Evolutionary conservation across 2,797 vertebrate species (phyloP).

Genomic region (Parauchenoglanis punctatus): DNA sequence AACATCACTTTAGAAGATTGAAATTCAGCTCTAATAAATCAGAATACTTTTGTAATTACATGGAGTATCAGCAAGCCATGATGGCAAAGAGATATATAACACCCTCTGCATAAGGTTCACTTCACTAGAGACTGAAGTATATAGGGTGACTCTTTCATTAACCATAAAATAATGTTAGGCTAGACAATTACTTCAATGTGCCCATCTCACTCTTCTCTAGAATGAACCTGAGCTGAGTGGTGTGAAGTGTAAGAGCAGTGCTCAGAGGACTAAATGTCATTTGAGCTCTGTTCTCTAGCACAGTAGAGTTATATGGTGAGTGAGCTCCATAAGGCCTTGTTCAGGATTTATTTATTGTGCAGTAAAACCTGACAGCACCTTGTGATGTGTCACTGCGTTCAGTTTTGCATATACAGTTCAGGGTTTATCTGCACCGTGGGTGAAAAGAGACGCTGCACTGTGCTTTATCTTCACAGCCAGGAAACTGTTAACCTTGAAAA

Average conservation of each 20-base stretch:
- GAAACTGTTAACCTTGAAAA: constrained; percentile 26
- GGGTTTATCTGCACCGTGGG: constrained; percentile 51
- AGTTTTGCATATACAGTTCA: constrained; percentile 50
- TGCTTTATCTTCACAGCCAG: constrained; percentile 49
- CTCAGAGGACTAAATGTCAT: constrained; percentile 23
- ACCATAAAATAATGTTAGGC: neutral
- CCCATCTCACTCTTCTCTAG: neutral
- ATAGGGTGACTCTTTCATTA: neutral
- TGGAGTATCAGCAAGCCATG: constrained; percentile 17
- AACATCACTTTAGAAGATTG: constrained; percentile 69
- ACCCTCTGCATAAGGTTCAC: neutral
- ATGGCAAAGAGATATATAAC: constrained; percentile 29
- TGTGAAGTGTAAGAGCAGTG: constrained; percentile 8
- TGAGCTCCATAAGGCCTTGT: constrained; percentile 53
- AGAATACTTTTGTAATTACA: constrained; percentile 40
- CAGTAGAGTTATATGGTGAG: constrained; percentile 34
- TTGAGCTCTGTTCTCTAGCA: constrained; percentile 26
- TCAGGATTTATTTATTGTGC: constrained; percentile 53
- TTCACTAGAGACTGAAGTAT: neutral
- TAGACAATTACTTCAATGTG: neutral
- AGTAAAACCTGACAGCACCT: constrained; percentile 42
- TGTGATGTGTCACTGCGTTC: constrained; percentile 52
- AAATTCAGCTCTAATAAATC: constrained; percentile 44
- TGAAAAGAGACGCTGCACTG: constrained; percentile 39
- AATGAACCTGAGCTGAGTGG: neutral